Conservation (phyloP, 2,797 vertebrate genomes). For the Micrastur ruficollis region DNA sequence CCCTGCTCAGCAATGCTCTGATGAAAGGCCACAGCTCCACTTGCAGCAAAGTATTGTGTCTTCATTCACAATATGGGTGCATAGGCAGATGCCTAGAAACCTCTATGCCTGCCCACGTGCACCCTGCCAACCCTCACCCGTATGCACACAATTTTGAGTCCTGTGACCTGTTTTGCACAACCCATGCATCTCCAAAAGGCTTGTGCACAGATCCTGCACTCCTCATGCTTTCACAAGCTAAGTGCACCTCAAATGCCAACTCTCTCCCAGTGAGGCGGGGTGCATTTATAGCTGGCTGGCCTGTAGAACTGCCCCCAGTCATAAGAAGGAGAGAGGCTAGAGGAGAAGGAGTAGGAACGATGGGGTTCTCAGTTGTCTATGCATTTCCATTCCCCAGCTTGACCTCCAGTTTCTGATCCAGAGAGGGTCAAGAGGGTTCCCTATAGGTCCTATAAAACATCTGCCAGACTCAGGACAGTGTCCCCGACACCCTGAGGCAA, state of each 20-base stretch:
- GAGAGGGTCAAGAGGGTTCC: not conserved
- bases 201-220: not conserved
- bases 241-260: not conserved
- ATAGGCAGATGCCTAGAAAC: too few relatives aligned
- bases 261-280: not conserved
- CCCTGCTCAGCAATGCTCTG: not conserved
- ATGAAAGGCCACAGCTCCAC: not conserved
- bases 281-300: not conserved
- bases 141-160: not conserved
- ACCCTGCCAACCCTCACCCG: not conserved
- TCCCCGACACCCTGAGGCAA: not conserved
- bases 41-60: not conserved
- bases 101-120: rapidly evolving
- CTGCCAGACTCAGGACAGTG: not conserved
- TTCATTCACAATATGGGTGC: rapidly evolving
- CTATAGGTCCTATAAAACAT: not conserved
- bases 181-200: not conserved
- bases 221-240: not conserved
- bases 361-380: not conserved
- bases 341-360: not conserved
- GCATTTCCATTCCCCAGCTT: not conserved
- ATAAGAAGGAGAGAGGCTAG: not conserved
- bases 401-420: not conserved
- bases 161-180: not conserved
- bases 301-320: rapidly evolving